A percentile compares a stretch with the other conserved stretches of the same genome.
Evolutionary conservation across 2,888 invertebrate genomes (phyloP).

Genomic region (Elegia similella): DNA sequence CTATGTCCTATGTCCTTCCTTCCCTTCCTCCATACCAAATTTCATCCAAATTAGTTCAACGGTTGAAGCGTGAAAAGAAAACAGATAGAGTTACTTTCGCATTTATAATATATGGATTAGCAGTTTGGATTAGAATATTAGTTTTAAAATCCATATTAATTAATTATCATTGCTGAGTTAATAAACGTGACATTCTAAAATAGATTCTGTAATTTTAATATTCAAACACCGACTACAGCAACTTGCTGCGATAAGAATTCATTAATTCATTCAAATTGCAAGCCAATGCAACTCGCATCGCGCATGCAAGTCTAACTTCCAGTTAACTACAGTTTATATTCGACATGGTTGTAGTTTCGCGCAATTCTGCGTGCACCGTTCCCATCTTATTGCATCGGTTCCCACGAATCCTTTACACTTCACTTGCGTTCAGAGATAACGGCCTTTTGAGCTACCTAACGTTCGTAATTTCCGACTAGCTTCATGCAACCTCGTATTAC

Average conservation of each 20-base stretch:
- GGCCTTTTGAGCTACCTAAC: neutral
- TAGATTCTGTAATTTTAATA: neutral
- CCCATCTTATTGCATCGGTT: conserved; percentile 1
- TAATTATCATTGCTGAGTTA: no score
- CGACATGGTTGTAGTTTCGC: conserved; percentile 1
- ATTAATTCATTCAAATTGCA: conserved; percentile 10
- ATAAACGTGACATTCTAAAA: neutral
- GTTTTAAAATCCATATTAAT: no score
- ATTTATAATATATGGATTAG: no score
- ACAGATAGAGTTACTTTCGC: no score
- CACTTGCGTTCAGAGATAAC: neutral
- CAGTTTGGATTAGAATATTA: no score
- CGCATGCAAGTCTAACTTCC: conserved; percentile 9
- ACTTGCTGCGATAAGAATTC: neutral
- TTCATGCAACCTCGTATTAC: neutral
- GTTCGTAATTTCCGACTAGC: neutral
- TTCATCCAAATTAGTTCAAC: no score
- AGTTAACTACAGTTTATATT: conserved; percentile 11
- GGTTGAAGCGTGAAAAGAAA: no score
- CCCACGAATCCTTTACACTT: neutral
- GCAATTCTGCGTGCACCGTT: neutral
- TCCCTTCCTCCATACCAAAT: no score
- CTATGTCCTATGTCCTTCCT: no score
- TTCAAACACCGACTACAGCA: neutral
- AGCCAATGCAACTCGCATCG: conserved; percentile 8